A percentile compares a stretch with the other conserved stretches of the same genome.
Evolutionary conservation across 2,797 vertebrate species (phyloP).

Genomic region (Chromis chromis): DNA sequence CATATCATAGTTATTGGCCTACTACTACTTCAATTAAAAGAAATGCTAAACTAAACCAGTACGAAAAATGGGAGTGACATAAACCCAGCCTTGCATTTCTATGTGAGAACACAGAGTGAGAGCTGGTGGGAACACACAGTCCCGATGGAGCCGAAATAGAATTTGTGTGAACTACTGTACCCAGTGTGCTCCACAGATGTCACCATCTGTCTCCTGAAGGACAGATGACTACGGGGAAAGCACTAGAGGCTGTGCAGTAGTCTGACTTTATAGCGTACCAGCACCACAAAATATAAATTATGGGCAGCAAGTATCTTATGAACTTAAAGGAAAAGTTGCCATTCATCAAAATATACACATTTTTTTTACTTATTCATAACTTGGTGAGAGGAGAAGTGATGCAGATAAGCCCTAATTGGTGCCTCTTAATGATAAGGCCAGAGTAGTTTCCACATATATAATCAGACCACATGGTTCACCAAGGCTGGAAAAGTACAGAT

Average conservation of each 20-base stretch:
- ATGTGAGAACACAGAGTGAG: constrained; percentile 2
- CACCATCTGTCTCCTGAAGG: constrained; percentile 41
- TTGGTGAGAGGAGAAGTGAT: constrained; percentile 4
- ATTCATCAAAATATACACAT: not conserved
- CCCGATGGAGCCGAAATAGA: constrained; percentile 26
- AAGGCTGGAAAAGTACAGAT: not conserved
- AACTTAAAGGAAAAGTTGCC: not conserved
- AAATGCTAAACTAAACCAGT: not conserved
- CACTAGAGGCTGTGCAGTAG: constrained; percentile 15
- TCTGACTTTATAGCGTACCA: constrained; percentile 4
- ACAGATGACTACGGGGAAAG: constrained; percentile 23
- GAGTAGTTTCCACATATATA: not conserved
- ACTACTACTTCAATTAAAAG: too few relatives aligned
- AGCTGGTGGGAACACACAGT: constrained; percentile 26
- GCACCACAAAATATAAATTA: not conserved
- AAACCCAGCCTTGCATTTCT: constrained; percentile 14
- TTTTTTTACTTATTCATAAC: not conserved
- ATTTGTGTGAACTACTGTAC: constrained; percentile 39
- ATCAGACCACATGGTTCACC: not conserved
- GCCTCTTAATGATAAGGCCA: not conserved
- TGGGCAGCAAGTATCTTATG: not conserved
- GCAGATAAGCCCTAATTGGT: not conserved
- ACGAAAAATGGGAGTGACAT: not conserved
- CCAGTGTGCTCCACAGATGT: constrained; percentile 31
- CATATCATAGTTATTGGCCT: too few relatives aligned